Evolutionary conservation across 2,888 invertebrate genomes (phyloP).

Genomic region (Operophtera brumata): DNA sequence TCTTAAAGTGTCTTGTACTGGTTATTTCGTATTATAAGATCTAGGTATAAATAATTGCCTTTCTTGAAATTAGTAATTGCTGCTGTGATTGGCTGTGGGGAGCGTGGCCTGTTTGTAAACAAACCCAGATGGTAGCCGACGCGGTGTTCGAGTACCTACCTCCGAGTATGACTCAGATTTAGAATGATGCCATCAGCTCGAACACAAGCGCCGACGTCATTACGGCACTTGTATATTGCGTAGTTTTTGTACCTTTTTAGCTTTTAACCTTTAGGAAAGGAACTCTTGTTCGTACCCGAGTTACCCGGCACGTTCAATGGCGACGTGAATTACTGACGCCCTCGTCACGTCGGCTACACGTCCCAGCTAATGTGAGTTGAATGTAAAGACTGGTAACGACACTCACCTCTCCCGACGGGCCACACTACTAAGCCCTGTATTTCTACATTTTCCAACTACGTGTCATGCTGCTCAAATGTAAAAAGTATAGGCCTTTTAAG

Average conservation of each 20-base stretch:
- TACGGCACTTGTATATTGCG: conserved; percentile 40
- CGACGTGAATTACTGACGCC: conserved; percentile 31
- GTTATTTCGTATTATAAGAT: too few species aligned
- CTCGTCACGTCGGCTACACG: conserved; percentile 48
- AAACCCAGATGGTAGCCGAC: conserved; percentile 45
- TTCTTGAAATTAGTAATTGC: conserved; percentile 9
- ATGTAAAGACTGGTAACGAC: conserved; percentile 63
- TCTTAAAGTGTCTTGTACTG: conserved; percentile 9
- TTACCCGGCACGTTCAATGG: conserved; percentile 23
- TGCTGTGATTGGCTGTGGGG: conserved; percentile 17
- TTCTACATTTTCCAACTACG: conserved; percentile 24
- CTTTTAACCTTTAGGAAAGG: conserved; percentile 30
- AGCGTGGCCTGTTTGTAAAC: conserved; percentile 57
- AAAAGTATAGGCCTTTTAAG: conserved; percentile 14
- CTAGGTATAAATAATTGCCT: too few species aligned
- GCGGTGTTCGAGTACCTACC: conserved; percentile 36
- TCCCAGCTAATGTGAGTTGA: conserved; percentile 64
- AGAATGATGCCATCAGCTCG: conserved; percentile 59
- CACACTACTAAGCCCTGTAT: conserved; percentile 29
- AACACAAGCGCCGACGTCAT: conserved; percentile 40
- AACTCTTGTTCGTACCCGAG: conserved; percentile 19
- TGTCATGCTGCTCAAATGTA: conserved; percentile 6
- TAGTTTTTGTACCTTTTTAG: conserved; percentile 36
- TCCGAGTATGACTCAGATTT: conserved; percentile 50
- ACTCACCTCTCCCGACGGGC: conserved; percentile 59